Base-by-base conservation (phyloP, 2,797 vertebrate genomes). In the Sitta carolinensis region DNA sequence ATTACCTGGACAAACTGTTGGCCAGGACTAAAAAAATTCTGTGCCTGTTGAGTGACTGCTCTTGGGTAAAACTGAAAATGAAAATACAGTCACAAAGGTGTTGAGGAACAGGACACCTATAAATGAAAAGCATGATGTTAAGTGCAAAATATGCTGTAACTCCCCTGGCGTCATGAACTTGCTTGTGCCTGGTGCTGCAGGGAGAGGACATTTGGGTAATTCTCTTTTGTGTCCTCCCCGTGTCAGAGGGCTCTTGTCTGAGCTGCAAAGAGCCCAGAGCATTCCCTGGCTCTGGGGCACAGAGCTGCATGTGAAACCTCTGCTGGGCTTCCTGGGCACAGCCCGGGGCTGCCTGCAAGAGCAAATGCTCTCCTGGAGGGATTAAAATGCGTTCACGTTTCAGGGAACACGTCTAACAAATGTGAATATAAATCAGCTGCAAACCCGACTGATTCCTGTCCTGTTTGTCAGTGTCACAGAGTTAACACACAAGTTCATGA, bases 1-100 rank as follows among this genome's bases (percentile, higher is more conserved):
- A 25, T 89, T 78, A 75, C 21, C 34, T 87, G 74, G 26, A 38
- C 61, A 82, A 69, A 67, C 67, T 59, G 12, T 52, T 88, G 74
- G 27, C 11, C 19, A 29, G 59, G 32, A 57, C 40, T 51, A 81
- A 55, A 50, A 50, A 68, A 76, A 47, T 67, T 67, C 59, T 50
- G 17, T 55, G 17, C 3, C 0, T 26, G 22, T 42, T 9, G 11
- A 63, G 19, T 66, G 55, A 17, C 15, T 62, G 5, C 23, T 61
- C 48, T n/a, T 52, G 45, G 48, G 36, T 86, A 57, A 94, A 90
- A 88, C 16, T 70, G 86, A 94, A 92, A 90, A 89, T 74, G 69
- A 89, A 92, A 90, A 86, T 67, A 52, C 19, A 4, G 77, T 77
- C 43, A 58, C 40, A 34, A 29, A 68, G 62, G 18, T 52, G 27